Evolutionary conservation across 2,888 invertebrate genomes (phyloP).

Genomic region (Tetropium fuscum): DNA sequence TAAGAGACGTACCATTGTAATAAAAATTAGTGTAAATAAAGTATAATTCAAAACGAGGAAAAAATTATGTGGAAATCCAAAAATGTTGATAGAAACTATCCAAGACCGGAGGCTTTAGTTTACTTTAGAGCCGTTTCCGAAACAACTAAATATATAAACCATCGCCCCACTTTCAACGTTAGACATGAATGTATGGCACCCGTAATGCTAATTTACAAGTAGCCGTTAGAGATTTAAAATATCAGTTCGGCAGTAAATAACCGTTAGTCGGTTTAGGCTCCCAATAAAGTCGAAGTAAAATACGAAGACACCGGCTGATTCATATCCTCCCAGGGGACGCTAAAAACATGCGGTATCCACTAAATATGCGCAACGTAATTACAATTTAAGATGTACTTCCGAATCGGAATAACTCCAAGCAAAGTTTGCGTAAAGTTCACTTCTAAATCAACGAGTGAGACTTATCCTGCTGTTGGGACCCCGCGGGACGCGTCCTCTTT

Average conservation of each 20-base stretch:
- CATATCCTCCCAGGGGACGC: constrained; percentile 59
- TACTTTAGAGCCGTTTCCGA: too few relatives aligned
- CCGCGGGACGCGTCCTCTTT: constrained; percentile 48
- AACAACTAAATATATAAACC: too few relatives aligned
- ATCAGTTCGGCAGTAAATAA: constrained; percentile 38
- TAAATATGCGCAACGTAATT: constrained; percentile 64
- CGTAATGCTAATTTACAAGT: constrained; percentile 22
- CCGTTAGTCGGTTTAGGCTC: constrained; percentile 42
- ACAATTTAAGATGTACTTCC: constrained; percentile 58
- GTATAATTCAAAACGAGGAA: too few relatives aligned
- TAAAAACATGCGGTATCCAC: constrained; percentile 63
- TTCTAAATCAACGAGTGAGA: constrained; percentile 56
- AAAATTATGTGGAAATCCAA: too few relatives aligned
- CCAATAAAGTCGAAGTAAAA: constrained; percentile 60
- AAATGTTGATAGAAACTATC: too few relatives aligned
- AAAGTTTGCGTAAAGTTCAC: constrained; percentile 57
- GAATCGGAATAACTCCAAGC: constrained; percentile 52
- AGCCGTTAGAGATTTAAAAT: constrained; percentile 39
- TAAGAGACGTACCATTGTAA: too few relatives aligned
- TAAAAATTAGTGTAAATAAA: too few relatives aligned
- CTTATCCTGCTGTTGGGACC: constrained; percentile 49
- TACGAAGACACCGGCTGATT: constrained; percentile 61
- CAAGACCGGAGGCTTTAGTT: too few relatives aligned
- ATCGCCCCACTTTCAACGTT: not conserved
- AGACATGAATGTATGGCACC: constrained; percentile 14